Base-by-base conservation (phyloP, 2,113 vertebrate genomes). In the Heloderma charlesbogerti region DNA sequence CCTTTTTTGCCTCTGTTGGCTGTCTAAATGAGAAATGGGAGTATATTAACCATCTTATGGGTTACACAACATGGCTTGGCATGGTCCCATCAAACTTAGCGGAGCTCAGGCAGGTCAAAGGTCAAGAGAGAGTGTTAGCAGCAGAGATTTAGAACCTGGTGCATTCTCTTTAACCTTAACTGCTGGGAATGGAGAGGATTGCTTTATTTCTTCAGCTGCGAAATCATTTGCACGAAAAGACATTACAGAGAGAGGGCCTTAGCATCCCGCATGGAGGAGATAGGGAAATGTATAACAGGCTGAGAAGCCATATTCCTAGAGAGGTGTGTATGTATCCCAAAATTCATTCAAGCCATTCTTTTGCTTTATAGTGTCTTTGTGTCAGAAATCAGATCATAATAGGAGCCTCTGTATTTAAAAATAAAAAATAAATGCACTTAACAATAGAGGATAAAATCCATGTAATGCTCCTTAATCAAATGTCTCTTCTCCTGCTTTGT, bases 1-100 rank as follows among this genome's bases (percentile, higher is more conserved):
- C 97, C 98, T 98, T 98, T 92, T 57, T 43, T 95, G 89, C 97
- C 97, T 97, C 96, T 97, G 96, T 96, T 96, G 97, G 97, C 97
- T 98, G 98, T 98, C 98, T 97, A 97, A 97, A 98, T 99, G 98
- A 99, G 97, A 96, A 98, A 98, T 98, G 98, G 97, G 94, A 97
- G 95, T 95, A 94, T 98, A 97, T 98, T 98, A 98, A 97, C 96
- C 93, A 97, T 95, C 96, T 96, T 97, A 97, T 94, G 96, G 97
- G 97, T 96, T 96, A 96, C 94, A 95, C 95, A 94, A 93, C 92
- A 94, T 91, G 88, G 91, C 93, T 97, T 97, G 97, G 96, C 97
- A 96, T 92, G 92, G 96, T 92, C 97, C 95, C 96, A 93, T 97
- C 97, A 95, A 97, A 97, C 93, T 96, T 97, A 94, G 6, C 89